These are phyloP conservation scores for Galbula dea DNA, from an alignment of 2,113 vertebrate genomes.

Conservation along the genomic window DNA sequence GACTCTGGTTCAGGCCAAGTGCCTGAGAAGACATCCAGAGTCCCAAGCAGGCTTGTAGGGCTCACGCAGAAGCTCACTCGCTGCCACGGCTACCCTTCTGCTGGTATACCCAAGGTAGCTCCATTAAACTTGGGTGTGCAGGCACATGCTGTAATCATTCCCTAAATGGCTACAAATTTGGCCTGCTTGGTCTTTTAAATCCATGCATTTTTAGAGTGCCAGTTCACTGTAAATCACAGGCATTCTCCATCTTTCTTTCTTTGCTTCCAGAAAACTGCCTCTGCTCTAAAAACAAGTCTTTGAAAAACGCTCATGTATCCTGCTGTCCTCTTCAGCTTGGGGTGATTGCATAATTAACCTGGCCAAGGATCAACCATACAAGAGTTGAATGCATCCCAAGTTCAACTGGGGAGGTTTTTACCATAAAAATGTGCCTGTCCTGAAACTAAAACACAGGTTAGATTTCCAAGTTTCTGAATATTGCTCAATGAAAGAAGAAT, in stretches of 20 bases:
- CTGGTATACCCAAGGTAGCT: background rate
- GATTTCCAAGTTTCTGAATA: conserved; percentile 78
- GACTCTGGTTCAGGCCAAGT: background rate
- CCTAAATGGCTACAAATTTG: conserved; percentile 37
- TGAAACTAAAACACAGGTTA: conserved; percentile 80
- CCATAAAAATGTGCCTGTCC: conserved; percentile 78
- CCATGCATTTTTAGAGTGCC: conserved; percentile 37
- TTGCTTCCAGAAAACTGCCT: conserved; percentile 67
- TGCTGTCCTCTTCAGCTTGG: conserved; percentile 66
- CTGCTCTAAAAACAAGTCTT: conserved; percentile 50
- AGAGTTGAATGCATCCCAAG: conserved; percentile 74
- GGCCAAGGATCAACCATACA: conserved; percentile 72
- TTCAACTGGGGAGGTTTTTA: conserved; percentile 73
- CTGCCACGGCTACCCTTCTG: background rate
- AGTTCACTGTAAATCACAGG: conserved; percentile 60
- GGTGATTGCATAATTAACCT: conserved; percentile 76
- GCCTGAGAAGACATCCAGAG: background rate
- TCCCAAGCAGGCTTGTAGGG: background rate
- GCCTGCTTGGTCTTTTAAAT: conserved; percentile 24
- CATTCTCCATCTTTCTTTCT: conserved; percentile 50
- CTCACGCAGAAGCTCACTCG: fast-evolving
- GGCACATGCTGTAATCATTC: background rate
- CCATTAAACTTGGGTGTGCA: background rate
- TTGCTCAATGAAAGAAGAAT: conserved; percentile 77
- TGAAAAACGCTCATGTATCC: conserved; percentile 63